Percentiles rank a stretch among this genome's conserved stretches.
Conservation (phyloP, 2,888 invertebrate genomes). For the Leptodirus hochenwartii region DNA sequence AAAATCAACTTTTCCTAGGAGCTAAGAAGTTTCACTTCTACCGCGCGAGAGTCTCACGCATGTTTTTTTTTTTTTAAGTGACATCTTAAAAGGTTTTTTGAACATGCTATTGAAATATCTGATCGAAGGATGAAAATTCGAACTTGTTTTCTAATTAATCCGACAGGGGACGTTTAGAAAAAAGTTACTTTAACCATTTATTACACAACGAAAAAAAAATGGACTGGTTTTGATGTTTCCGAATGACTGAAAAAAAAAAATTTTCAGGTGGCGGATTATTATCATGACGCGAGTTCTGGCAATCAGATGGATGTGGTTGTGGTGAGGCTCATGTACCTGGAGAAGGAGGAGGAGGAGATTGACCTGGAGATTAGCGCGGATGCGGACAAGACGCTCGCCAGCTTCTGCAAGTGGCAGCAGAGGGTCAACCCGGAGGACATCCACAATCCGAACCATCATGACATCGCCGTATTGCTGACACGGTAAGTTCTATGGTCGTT, state of each 20-base stretch:
- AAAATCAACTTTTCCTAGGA: no score
- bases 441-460: constrained; percentile 38
- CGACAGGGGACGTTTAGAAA: no score
- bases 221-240: no score
- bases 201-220: no score
- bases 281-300: constrained; percentile 30
- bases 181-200: no score
- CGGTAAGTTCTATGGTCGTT: constrained; percentile 26
- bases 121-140: no score
- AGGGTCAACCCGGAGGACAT: constrained; percentile 35
- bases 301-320: constrained; percentile 38
- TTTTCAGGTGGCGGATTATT: constrained; percentile 26
- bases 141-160: no score
- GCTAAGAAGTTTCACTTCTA: no score
- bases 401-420: constrained; percentile 46
- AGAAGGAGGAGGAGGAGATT: constrained; percentile 32
- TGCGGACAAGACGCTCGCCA: constrained; percentile 37
- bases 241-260: neutral
- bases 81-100: no score
- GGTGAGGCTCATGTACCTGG: constrained; percentile 35
- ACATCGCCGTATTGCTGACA: constrained; percentile 39
- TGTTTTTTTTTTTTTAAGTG: no score
- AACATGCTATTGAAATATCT: no score
- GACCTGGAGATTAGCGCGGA: constrained; percentile 30
- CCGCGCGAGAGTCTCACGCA: no score